Conservation (phyloP, 1,140 invertebrate species). For the Drosophila kanapiae region DNA sequence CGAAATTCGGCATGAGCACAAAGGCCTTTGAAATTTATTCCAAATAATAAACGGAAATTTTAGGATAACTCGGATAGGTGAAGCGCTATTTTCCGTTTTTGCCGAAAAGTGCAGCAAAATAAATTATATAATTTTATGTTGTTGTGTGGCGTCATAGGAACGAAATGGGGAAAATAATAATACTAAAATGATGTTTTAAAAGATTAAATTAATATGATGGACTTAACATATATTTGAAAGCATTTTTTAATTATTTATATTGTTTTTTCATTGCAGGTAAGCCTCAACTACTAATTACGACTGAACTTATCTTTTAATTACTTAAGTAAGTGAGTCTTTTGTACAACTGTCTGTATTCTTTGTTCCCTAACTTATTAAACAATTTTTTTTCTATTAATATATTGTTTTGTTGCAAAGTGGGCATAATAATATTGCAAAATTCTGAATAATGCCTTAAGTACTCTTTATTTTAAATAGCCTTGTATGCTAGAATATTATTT, state of each 20-base stretch:
- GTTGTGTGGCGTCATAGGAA: neutral
- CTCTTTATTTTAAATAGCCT: neutral
- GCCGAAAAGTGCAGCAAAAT: neutral
- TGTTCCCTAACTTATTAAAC: neutral
- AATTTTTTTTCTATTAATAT: neutral
- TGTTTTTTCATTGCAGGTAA: constrained; percentile 49
- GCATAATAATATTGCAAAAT: neutral
- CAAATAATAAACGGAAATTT: constrained; percentile 9
- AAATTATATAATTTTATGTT: neutral
- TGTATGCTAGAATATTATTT: neutral
- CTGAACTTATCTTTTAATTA: neutral
- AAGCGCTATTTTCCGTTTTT: neutral
- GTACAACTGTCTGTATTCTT: too few relatives aligned
- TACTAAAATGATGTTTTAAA: too few relatives aligned
- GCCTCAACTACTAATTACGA: neutral
- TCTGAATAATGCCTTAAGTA: neutral
- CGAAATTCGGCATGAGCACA: constrained; percentile 4
- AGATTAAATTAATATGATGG: neutral
- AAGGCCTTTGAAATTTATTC: constrained; percentile 19
- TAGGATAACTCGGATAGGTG: neutral
- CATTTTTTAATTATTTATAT: neutral
- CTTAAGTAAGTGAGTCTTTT: neutral
- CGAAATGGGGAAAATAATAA: neutral
- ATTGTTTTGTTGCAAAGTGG: too few relatives aligned
- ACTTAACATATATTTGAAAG: neutral